These are phyloP conservation scores for Bos javanicus DNA, from an alignment of 2,113 vertebrate species.

Conservation along the genomic window DNA sequence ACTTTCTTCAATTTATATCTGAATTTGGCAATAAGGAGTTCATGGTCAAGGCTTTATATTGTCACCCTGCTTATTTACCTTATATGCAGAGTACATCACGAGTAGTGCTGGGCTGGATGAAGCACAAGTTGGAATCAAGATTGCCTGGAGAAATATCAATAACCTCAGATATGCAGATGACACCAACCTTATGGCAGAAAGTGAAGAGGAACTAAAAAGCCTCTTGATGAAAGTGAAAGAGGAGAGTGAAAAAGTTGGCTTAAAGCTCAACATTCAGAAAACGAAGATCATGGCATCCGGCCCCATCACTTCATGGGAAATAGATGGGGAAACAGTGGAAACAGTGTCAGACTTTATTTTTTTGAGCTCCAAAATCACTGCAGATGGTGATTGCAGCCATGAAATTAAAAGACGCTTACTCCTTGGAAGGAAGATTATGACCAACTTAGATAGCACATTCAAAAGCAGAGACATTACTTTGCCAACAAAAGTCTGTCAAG, in stretches of 20 bases:
- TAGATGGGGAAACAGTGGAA: neutral
- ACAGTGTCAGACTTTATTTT: neutral
- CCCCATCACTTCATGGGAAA: neutral
- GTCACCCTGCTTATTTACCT: neutral
- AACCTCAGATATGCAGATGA: neutral
- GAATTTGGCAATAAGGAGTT: neutral
- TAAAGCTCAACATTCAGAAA: neutral
- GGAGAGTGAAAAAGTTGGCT: neutral
- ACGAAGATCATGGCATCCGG: accelerated
- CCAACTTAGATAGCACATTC: neutral
- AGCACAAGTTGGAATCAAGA: neutral
- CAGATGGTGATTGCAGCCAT: neutral
- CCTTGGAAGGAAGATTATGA: neutral
- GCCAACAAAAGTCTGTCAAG: neutral
- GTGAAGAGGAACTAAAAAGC: neutral
- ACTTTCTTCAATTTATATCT: neutral
- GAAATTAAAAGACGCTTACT: neutral
- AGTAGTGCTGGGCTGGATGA: accelerated
- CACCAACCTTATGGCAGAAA: neutral
- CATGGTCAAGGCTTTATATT: neutral
- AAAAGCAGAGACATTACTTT: neutral
- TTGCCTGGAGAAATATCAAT: neutral
- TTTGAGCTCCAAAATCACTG: neutral
- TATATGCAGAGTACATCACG: neutral
- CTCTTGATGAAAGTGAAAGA: neutral